A percentile compares a stretch with the other conserved stretches of the same genome.
These are phyloP conservation scores for Caenorhabditis briggsae DNA, from an alignment of 1,140 invertebrate species.

Conservation along the genomic window DNA sequence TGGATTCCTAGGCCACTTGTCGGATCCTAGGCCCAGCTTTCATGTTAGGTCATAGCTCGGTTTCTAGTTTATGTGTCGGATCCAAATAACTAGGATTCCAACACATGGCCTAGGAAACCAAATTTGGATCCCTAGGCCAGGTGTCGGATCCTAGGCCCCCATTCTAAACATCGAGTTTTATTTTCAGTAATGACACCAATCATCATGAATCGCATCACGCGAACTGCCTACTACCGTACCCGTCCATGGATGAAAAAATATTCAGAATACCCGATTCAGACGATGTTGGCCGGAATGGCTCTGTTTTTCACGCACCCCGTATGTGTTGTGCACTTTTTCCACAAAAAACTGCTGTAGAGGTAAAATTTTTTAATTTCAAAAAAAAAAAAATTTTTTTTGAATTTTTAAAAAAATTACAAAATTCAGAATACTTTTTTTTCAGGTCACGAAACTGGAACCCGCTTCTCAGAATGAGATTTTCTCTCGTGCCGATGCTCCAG, in stretches of 20 bases:
- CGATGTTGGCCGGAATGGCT: constrained; percentile 57
- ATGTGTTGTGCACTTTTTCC: constrained; percentile 77
- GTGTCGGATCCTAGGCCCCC: neutral
- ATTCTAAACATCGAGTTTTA: neutral
- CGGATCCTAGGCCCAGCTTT: too few relatives aligned
- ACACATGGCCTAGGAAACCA: too few relatives aligned
- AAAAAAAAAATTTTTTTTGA: too few relatives aligned
- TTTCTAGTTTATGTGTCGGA: too few relatives aligned
- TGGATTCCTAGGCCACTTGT: too few relatives aligned
- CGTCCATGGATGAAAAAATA: constrained; percentile 57
- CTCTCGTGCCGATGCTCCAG: constrained; percentile 37
- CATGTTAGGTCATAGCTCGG: too few relatives aligned
- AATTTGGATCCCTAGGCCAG: neutral
- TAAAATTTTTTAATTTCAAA: neutral
- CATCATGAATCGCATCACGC: constrained; percentile 69
- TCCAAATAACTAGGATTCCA: too few relatives aligned
- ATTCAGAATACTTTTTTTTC: neutral
- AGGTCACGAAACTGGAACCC: neutral
- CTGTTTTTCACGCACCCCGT: constrained; percentile 70
- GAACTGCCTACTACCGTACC: constrained; percentile 67
- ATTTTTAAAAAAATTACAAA: neutral
- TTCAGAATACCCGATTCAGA: constrained; percentile 39
- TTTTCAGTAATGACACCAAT: constrained; percentile 70
- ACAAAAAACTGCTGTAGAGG: constrained; percentile 69
- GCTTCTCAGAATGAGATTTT: constrained; percentile 1